Conservation (phyloP, 2,888 invertebrate genomes). For the Lordiphosa andalusiaca region DNA sequence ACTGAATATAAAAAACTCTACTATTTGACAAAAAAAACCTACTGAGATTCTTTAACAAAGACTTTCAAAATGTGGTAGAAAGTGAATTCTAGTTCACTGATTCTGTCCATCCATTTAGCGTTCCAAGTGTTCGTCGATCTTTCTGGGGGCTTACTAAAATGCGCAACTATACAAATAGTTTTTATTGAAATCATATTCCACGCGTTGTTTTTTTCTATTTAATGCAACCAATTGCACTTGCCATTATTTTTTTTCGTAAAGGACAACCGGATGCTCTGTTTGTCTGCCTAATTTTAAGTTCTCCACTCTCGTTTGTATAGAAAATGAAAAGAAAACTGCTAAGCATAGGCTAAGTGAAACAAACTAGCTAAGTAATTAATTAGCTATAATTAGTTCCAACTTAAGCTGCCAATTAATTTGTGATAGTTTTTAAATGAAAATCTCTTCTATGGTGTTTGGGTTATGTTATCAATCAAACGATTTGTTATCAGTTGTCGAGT, state of each 20-base stretch:
- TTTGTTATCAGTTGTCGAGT: constrained; percentile 52
- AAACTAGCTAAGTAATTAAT: constrained; percentile 28
- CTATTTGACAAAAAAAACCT: no score
- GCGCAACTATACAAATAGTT: no score
- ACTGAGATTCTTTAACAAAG: no score
- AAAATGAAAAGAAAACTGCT: constrained; percentile 16
- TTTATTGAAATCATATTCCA: no score
- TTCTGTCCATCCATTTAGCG: no score
- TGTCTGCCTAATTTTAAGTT: no score
- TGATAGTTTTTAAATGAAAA: constrained; percentile 67
- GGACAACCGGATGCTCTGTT: constrained; percentile 17
- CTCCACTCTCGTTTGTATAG: neutral
- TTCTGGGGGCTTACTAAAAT: no score
- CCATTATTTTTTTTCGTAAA: constrained; percentile 65
- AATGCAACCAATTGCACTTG: constrained; percentile 62
- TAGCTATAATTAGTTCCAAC: constrained; percentile 47
- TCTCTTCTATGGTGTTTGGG: constrained; percentile 65
- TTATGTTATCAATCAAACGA: constrained; percentile 42
- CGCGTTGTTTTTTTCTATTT: constrained; percentile 4
- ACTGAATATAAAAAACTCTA: no score
- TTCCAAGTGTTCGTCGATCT: no score
- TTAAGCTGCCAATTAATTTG: constrained; percentile 77
- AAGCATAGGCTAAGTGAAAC: constrained; percentile 33
- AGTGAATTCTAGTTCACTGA: no score
- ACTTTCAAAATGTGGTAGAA: no score